Conservation (phyloP, 1,140 invertebrate genomes). For the Drosophila pseudoobscura region DNA sequence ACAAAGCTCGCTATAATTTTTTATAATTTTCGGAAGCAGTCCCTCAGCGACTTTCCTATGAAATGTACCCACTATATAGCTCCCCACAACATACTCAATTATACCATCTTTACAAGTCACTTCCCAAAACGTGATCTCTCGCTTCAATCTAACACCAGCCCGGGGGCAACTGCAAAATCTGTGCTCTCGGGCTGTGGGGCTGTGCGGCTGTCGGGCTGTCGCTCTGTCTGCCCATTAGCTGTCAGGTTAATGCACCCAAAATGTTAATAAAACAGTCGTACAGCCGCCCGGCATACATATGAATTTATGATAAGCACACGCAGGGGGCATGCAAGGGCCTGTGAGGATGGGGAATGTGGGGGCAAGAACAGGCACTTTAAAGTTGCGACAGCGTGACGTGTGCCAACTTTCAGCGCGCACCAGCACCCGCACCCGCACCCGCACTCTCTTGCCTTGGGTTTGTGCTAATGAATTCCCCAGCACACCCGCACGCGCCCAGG, state of each 20-base stretch:
- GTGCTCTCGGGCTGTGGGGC: constrained; percentile 24
- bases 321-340: constrained; percentile 27
- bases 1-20: constrained; percentile 12
- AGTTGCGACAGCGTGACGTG: constrained; percentile 54
- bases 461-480: constrained; percentile 77
- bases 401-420: constrained; percentile 60
- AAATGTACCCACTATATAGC: too few relatives aligned
- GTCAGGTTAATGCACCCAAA: constrained; percentile 78
- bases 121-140: constrained; percentile 45
- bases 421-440: not conserved
- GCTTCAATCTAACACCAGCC: constrained; percentile 34
- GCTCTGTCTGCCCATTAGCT: constrained; percentile 44
- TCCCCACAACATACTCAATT: constrained; percentile 32
- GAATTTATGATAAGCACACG: constrained; percentile 79
- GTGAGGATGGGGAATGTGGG: not conserved
- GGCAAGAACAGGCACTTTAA: constrained; percentile 56
- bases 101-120: constrained; percentile 45
- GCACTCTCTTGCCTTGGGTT: constrained; percentile 25
- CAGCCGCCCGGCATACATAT: constrained; percentile 43
- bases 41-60: constrained; percentile 5
- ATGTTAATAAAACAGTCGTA: constrained; percentile 72
- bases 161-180: constrained; percentile 34
- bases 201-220: constrained; percentile 5
- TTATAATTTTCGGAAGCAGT: constrained; percentile 3
- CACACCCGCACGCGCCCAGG: constrained; percentile 35